These are phyloP conservation scores for Cenopis cana DNA, from an alignment of 2,888 invertebrate genomes.

Conservation along the genomic window DNA sequence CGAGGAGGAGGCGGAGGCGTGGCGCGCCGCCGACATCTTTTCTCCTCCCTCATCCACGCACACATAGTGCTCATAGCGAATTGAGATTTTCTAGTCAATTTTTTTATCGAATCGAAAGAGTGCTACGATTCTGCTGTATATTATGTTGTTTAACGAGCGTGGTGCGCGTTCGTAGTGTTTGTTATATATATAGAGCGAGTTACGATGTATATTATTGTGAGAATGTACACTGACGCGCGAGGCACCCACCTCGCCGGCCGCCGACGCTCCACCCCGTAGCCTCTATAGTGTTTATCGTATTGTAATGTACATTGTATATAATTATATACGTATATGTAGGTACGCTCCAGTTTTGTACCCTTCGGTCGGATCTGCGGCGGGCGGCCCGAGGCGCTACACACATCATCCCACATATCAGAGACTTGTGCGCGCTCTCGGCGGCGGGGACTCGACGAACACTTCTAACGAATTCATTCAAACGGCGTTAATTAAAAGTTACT, in stretches of 20 bases:
- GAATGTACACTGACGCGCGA: slow-evolving; percentile 79
- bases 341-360: slow-evolving; percentile 77
- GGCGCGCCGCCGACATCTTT: slow-evolving; percentile 80
- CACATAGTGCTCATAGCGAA: slow-evolving; percentile 81
- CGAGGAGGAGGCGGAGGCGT: slow-evolving; percentile 80
- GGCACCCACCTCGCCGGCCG: slow-evolving; percentile 66
- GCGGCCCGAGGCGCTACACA: slow-evolving; percentile 76
- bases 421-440: slow-evolving; percentile 73
- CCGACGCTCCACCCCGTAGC: slow-evolving; percentile 72
- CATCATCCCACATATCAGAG: slow-evolving; percentile 84
- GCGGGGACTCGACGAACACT: slow-evolving; percentile 36
- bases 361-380: slow-evolving; percentile 68
- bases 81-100: slow-evolving; percentile 85
- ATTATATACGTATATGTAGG: slow-evolving; percentile 75
- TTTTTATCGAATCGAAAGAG: slow-evolving; percentile 80
- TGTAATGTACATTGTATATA: slow-evolving; percentile 84
- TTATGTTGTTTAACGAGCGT: slow-evolving; percentile 78
- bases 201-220: slow-evolving; percentile 82
- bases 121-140: slow-evolving; percentile 82
- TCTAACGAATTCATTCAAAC: slow-evolving; percentile 25
- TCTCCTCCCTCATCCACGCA: slow-evolving; percentile 74
- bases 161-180: slow-evolving; percentile 77
- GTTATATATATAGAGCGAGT: slow-evolving; percentile 83
- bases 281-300: slow-evolving; percentile 75
- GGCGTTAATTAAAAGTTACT: slow-evolving; percentile 22